A percentile compares a stretch with the other conserved stretches of the same genome.
Evolutionary conservation across 1,140 invertebrate genomes (phyloP).

Genomic region (Zaprionus ghesquierei): DNA sequence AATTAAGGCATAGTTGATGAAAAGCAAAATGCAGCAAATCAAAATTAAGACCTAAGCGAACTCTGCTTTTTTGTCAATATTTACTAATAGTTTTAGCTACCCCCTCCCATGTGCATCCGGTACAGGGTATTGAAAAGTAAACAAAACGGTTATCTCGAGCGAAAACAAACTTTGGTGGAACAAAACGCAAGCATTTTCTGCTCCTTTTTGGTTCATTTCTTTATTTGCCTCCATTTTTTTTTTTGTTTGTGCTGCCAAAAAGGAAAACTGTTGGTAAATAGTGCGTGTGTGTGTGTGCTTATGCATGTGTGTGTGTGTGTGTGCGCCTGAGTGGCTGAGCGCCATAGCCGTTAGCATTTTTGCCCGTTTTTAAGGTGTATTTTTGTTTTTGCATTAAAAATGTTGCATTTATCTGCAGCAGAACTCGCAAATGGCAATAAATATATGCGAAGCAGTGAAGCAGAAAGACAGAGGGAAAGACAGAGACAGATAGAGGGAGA

Average conservation of each 20-base stretch:
- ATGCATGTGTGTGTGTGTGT: constrained; percentile 1
- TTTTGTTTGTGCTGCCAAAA: constrained; percentile 34
- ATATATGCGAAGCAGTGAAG: constrained; percentile 48
- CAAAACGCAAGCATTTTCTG: constrained; percentile 71
- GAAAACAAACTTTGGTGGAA: constrained; percentile 68
- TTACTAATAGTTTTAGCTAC: background rate
- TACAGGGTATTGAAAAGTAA: constrained; percentile 27
- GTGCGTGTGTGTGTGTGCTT: background rate
- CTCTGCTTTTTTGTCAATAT: background rate
- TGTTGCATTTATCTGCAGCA: constrained; percentile 64
- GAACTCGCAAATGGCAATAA: constrained; percentile 54
- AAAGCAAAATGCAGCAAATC: background rate
- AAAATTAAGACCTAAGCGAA: no score
- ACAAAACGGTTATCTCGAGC: constrained; percentile 56
- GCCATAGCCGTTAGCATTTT: constrained; percentile 44
- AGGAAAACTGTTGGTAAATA: constrained; percentile 40
- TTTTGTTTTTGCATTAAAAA: constrained; percentile 60
- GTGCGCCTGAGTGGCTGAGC: constrained; percentile 32
- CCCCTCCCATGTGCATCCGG: no score
- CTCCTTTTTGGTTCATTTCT: constrained; percentile 18
- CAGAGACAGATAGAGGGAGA: background rate
- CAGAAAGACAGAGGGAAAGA: constrained; percentile 8
- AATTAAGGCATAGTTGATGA: background rate
- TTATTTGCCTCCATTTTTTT: constrained; percentile 19
- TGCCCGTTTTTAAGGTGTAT: constrained; percentile 30